Evolutionary conservation across 2,113 vertebrate species (phyloP).

Genomic region (Erinaceus europaeus): DNA sequence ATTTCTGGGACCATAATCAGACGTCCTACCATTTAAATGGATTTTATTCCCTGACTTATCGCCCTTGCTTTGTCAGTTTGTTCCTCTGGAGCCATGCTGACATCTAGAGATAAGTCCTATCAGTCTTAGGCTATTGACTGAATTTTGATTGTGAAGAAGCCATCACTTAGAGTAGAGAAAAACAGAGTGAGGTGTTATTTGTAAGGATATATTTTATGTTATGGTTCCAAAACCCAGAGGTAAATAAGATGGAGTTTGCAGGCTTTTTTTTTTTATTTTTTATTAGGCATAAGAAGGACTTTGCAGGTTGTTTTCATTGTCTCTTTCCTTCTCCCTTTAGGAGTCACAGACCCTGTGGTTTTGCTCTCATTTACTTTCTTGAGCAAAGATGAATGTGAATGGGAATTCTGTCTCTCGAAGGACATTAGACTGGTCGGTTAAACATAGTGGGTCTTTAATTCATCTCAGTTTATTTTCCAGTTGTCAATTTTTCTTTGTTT

Average conservation of each 20-base stretch:
- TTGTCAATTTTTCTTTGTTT: slow-evolving; percentile 67
- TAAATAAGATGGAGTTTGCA: slow-evolving; percentile 58
- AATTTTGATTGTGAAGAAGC: slow-evolving; percentile 91
- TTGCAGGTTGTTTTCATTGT: background rate
- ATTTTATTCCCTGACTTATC: slow-evolving; percentile 90
- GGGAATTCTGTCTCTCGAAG: slow-evolving; percentile 58
- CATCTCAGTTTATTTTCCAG: slow-evolving; percentile 68
- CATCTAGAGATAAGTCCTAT: slow-evolving; percentile 90
- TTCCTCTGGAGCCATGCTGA: slow-evolving; percentile 84
- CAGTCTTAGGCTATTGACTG: slow-evolving; percentile 90
- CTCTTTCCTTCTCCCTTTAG: slow-evolving; percentile 38
- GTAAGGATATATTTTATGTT: slow-evolving; percentile 84
- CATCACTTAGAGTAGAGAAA: slow-evolving; percentile 84
- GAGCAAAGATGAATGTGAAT: slow-evolving; percentile 63
- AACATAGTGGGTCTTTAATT: slow-evolving; percentile 70
- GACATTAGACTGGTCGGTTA: slow-evolving; percentile 63
- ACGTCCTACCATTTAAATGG: slow-evolving; percentile 83
- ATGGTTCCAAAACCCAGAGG: slow-evolving; percentile 77
- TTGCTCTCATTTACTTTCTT: slow-evolving; percentile 58
- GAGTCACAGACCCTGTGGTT: slow-evolving; percentile 24
- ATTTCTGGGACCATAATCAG: slow-evolving; percentile 81
- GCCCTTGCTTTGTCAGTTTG: slow-evolving; percentile 83
- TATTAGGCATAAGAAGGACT: slow-evolving; percentile 9
- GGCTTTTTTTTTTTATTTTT: slow-evolving; percentile 27
- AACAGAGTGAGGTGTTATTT: slow-evolving; percentile 84